Base-by-base conservation (phyloP, 2,888 invertebrate species). In the Epinotia brunnichana region DNA sequence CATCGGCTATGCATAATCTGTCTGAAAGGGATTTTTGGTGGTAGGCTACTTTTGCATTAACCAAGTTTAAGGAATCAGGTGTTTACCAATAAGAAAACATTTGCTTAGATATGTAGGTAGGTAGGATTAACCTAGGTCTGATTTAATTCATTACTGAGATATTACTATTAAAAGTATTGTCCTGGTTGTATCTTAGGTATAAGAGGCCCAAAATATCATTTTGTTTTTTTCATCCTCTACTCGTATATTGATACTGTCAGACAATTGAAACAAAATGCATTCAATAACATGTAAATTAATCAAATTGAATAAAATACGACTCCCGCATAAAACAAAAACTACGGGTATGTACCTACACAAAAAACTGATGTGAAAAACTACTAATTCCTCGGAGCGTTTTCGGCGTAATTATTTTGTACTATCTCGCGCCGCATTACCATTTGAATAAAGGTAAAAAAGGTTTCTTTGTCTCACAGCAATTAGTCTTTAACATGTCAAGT, bases 1-100 rank as follows among this genome's bases (percentile, higher is more conserved):
- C 80, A 78, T 76, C 75, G 75, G 77, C 75, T 78, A 76, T 78
- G 77, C 78, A 81, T 81, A 81, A 80, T 81, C 78, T 76, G 71
- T 62, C 70, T 74, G 56, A 59, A 57, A 62, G 44, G 17, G 56
- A 68, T 63, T 63, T 69, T 62, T 68, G 63, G 62, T 44, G 9
- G 9, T 9, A 3, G 39, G 35, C 48, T 13, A 24, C 13, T 17
- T 61, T 15, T n/a, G 35, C 19, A 29, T 15, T 29, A 62, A 11
- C n/a, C n/a, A 11, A 51, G 10, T 59, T 60, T 60, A 29, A 29
- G 39, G n/a, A 17, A 19, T 3, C 35, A 5, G 5, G 15, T 29
- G 11, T 15, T 35, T 44, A 15, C 44, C 44, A 11, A 3, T 44
- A 44, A 35, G 9, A 35, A 7, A 9, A 35, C 7, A 35, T 35